Percentiles rank a stretch among this genome's conserved stretches.
Conservation (phyloP, 2,113 vertebrate genomes). For the Thermophis baileyi region DNA sequence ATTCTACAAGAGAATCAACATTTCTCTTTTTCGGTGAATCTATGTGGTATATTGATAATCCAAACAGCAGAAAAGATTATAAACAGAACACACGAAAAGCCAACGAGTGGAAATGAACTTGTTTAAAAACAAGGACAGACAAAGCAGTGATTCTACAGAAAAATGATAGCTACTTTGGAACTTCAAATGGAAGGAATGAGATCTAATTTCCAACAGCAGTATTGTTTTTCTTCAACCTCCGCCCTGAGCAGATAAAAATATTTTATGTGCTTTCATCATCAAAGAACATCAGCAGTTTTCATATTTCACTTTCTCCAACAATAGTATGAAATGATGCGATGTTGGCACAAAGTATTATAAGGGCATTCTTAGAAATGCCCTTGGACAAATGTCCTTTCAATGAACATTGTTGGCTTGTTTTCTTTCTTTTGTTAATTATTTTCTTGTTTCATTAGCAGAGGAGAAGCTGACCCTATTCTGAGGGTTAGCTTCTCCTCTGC, state of each 20-base stretch:
- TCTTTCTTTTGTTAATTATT: too few species aligned
- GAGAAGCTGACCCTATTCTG: too few species aligned
- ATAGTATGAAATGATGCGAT: not conserved
- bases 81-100: not conserved
- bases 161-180: not conserved
- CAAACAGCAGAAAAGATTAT: not conserved
- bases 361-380: not conserved
- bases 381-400: too few species aligned
- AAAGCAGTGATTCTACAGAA: not conserved
- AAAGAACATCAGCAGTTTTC: not conserved
- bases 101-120: not conserved
- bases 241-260: not conserved
- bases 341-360: not conserved
- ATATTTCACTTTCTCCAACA: not conserved
- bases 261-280: not conserved
- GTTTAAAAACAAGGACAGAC: not conserved
- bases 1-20: not conserved
- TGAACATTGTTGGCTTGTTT: too few species aligned
- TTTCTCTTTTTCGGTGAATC: not conserved
- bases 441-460: too few species aligned
- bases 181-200: not conserved
- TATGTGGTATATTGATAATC: not conserved
- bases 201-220: not conserved
- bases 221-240: not conserved
- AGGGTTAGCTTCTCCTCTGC: not conserved